A percentile compares a stretch with the other conserved stretches of the same genome.
These are phyloP conservation scores for Leucophenga maculata DNA, from an alignment of 2,888 invertebrate species.

Conservation along the genomic window DNA sequence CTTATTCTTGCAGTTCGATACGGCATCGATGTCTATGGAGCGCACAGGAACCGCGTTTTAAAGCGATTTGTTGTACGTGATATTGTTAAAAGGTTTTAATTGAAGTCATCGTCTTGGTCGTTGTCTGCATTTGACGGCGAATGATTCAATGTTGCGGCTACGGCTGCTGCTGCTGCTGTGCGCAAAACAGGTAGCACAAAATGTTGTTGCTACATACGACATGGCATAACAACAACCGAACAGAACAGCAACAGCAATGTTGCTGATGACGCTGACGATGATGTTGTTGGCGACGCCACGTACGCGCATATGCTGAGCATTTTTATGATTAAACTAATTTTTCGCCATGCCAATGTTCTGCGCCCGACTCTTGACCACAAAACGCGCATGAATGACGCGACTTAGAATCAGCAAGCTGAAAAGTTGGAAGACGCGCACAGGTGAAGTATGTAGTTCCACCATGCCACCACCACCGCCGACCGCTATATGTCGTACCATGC, in stretches of 20 bases:
- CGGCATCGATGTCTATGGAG: too few species aligned
- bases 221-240: neutral
- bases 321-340: slow-evolving; percentile 69
- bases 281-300: slow-evolving; percentile 37
- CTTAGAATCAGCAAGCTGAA: neutral
- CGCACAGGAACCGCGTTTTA: neutral
- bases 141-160: slow-evolving; percentile 30
- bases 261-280: slow-evolving; percentile 18
- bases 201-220: slow-evolving; percentile 30
- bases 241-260: slow-evolving; percentile 2
- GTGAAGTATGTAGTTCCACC: slow-evolving; percentile 55
- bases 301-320: slow-evolving; percentile 58
- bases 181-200: slow-evolving; percentile 63
- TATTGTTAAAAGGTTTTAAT: slow-evolving; percentile 71
- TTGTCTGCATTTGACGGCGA: neutral
- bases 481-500: slow-evolving; percentile 14
- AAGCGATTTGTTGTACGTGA: slow-evolving; percentile 67
- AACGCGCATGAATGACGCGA: slow-evolving; percentile 18
- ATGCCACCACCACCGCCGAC: slow-evolving; percentile 27
- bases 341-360: slow-evolving; percentile 22
- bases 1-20: neutral
- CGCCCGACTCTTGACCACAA: slow-evolving; percentile 25
- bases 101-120: slow-evolving; percentile 62
- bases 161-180: slow-evolving; percentile 14
- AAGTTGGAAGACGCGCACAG: slow-evolving; percentile 38